Conservation (phyloP, 2,113 vertebrate genomes). For the Numida meleagris region DNA sequence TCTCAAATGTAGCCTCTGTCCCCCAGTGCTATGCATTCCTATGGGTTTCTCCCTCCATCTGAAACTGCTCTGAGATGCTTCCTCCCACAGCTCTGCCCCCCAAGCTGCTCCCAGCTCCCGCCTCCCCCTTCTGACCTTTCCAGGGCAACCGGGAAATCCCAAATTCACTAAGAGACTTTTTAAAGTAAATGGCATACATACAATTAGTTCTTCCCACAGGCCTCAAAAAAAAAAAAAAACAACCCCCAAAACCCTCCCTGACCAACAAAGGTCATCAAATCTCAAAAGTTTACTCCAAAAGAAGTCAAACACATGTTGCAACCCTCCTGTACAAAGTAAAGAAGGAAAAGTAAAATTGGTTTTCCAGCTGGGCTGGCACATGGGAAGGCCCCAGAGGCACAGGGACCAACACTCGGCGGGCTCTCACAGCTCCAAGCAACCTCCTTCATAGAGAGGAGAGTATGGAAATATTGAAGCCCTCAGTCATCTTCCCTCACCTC, state of each 20-base stretch:
- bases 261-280: conserved; percentile 59
- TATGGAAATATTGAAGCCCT: not conserved
- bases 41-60: not conserved
- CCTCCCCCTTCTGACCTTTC: conserved; percentile 50
- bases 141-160: conserved; percentile 52
- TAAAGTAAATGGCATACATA: conserved; percentile 43
- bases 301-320: not conserved
- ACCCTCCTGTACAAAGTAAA: not conserved
- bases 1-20: not conserved
- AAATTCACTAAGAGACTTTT: conserved; percentile 43
- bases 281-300: conserved; percentile 33
- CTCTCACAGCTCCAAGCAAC: not conserved
- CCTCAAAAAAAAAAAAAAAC: not conserved
- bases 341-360: not conserved
- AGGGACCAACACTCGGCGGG: accelerated
- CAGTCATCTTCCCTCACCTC: not conserved
- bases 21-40: not conserved
- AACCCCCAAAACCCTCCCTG: not conserved
- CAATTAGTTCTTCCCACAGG: conserved; percentile 39
- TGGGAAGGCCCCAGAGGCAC: not conserved
- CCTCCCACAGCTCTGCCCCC: not conserved
- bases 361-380: not conserved
- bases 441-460: not conserved
- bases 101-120: conserved; percentile 10
- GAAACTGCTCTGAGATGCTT: not conserved